phyloP scores from a whole-genome alignment of 2,888 invertebrate genomes.

The Drosophila eohydei region DNA sequence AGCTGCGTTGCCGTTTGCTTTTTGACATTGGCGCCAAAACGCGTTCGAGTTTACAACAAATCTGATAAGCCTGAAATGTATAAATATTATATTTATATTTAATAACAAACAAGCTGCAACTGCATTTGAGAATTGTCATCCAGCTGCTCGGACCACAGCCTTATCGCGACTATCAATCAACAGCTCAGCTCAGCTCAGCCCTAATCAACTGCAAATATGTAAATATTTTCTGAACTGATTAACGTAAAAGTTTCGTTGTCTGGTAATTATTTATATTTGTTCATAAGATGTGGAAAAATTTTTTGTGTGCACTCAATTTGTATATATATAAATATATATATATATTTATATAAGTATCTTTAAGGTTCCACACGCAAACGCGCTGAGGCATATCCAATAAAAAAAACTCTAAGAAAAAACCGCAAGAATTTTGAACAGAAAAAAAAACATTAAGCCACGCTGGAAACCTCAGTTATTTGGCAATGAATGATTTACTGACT shows the following conservation, averaged over 20 bases:
- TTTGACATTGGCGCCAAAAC: slow-evolving; percentile 68
- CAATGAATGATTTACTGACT: slow-evolving; percentile 54
- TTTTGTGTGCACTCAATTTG: slow-evolving; percentile 30
- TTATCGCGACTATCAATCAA: slow-evolving; percentile 7
- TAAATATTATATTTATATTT: slow-evolving; percentile 2
- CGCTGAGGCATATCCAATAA: slow-evolving; percentile 38
- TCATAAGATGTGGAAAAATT: slow-evolving; percentile 51
- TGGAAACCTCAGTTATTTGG: slow-evolving; percentile 65
- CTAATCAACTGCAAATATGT: slow-evolving; percentile 46
- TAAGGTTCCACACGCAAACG: slow-evolving; percentile 54
- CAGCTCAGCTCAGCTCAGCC: slow-evolving; percentile 5
- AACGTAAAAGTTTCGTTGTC: slow-evolving; percentile 37
- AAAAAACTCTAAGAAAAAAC: slow-evolving; percentile 33
- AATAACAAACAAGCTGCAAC: slow-evolving; percentile 39
- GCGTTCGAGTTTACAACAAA: slow-evolving; percentile 43
- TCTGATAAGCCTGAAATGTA: slow-evolving; percentile 55
- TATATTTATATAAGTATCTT: background rate
- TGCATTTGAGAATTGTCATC: slow-evolving; percentile 43
- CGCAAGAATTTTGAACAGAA: slow-evolving; percentile 48
- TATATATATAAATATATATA: background rate
- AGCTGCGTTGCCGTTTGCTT: background rate
- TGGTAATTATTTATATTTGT: slow-evolving; percentile 10
- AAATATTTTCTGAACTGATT: slow-evolving; percentile 70
- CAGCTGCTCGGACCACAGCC: background rate
- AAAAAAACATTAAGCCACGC: slow-evolving; percentile 5